Percentiles rank a stretch among this genome's conserved stretches.
phyloP scores from a whole-genome alignment of 2,797 vertebrate genomes.

The Lagodon rhomboides region DNA sequence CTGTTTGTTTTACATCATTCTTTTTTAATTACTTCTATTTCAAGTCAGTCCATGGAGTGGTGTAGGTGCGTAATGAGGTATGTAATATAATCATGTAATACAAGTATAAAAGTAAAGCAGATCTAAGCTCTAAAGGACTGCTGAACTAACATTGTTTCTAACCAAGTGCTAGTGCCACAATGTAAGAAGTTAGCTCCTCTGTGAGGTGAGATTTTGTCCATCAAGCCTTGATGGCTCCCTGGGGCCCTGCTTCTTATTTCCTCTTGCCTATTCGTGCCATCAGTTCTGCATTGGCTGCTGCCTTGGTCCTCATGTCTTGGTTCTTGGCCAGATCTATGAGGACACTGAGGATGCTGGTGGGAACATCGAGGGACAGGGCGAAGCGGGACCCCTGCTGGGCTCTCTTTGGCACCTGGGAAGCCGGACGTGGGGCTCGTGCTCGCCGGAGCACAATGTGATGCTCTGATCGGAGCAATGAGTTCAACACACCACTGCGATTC shows the following conservation, averaged over 20 bases:
- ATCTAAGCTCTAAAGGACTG: constrained; percentile 60
- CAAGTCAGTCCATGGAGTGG: constrained; percentile 22
- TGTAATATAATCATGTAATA: constrained; percentile 23
- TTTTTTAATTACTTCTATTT: constrained; percentile 13
- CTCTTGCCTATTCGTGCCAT: constrained; percentile 89
- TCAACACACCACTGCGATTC: constrained; percentile 48
- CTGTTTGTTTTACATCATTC: constrained; percentile 26
- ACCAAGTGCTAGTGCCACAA: constrained; percentile 37
- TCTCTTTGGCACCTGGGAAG: constrained; percentile 79
- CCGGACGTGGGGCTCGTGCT: constrained; percentile 57
- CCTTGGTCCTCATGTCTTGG: constrained; percentile 89
- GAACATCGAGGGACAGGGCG: constrained; percentile 88
- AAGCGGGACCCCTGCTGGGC: constrained; percentile 83
- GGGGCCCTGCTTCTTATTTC: constrained; percentile 74
- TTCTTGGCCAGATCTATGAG: constrained; percentile 90
- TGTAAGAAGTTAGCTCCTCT: constrained; percentile 32
- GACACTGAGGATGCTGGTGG: constrained; percentile 88
- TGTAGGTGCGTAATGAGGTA: constrained; percentile 29
- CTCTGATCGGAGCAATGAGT: constrained; percentile 63
- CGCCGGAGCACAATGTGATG: constrained; percentile 59
- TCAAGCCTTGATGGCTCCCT: background rate
- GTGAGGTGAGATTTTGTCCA: constrained; percentile 35
- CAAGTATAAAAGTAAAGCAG: constrained; percentile 61
- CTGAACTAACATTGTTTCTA: constrained; percentile 59
- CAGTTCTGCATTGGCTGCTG: constrained; percentile 88